Evolutionary conservation across 1,140 invertebrate species (phyloP).

Genomic region (Portunus trituberculatus): DNA sequence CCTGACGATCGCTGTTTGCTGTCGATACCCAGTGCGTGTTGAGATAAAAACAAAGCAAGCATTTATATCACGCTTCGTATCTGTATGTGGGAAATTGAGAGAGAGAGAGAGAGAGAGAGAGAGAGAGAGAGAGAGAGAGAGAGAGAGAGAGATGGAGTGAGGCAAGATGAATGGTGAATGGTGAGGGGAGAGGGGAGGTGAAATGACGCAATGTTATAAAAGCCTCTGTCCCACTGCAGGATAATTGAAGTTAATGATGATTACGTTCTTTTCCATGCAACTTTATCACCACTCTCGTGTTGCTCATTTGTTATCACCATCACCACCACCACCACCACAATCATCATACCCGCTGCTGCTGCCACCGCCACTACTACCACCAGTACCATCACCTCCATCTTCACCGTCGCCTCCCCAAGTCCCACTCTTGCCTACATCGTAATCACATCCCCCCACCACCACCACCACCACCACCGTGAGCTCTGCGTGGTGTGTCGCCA

Average conservation of each 20-base stretch:
- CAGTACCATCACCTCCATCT: too few relatives aligned
- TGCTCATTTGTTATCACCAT: background rate
- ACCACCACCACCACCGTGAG: background rate
- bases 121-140: constrained; percentile 39
- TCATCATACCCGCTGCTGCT: too few relatives aligned
- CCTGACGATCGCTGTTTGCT: background rate
- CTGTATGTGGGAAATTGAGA: background rate
- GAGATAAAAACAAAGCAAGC: too few relatives aligned
- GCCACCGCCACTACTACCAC: too few relatives aligned
- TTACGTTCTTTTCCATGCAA: background rate
- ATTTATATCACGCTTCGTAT: too few relatives aligned
- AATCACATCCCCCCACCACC: too few relatives aligned
- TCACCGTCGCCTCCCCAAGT: too few relatives aligned
- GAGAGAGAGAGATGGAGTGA: background rate
- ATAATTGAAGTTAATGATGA: background rate
- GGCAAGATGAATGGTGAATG: background rate
- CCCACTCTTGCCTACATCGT: too few relatives aligned
- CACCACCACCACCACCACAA: too few relatives aligned
- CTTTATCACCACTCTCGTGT: background rate
- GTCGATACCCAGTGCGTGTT: background rate
- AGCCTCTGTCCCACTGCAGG: background rate
- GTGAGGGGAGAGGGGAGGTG: background rate
- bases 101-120: background rate
- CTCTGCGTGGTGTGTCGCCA: background rate
- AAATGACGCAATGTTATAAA: background rate